Percentiles rank a stretch among this genome's conserved stretches.
phyloP scores from a whole-genome alignment of 2,888 invertebrate species.

The Eulithis testata region DNA sequence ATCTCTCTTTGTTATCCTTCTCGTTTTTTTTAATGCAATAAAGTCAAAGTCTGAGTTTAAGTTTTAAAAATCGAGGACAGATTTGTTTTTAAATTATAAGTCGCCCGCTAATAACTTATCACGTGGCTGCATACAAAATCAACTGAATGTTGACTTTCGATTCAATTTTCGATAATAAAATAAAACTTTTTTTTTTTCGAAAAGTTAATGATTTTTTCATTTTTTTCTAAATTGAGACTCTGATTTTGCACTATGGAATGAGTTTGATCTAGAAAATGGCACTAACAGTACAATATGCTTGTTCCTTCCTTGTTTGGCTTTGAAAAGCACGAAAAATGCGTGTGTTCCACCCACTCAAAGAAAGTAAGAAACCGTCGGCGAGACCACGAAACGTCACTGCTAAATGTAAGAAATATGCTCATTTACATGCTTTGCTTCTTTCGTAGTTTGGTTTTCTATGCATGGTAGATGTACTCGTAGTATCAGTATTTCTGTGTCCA shows the following conservation, averaged over 20 bases:
- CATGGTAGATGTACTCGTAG: neutral
- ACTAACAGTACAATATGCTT: constrained; percentile 21
- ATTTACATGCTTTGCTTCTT: constrained; percentile 15
- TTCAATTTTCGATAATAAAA: too few species aligned
- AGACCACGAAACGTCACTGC: constrained; percentile 6
- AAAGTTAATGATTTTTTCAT: too few species aligned
- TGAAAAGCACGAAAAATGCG: constrained; percentile 48
- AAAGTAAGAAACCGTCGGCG: constrained; percentile 13
- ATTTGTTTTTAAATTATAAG: too few species aligned
- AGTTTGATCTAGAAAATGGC: constrained; percentile 8
- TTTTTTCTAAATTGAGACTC: neutral
- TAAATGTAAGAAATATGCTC: constrained; percentile 14
- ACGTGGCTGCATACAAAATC: too few species aligned
- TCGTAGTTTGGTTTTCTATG: constrained; percentile 14
- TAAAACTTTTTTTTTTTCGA: too few species aligned
- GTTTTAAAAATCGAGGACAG: too few species aligned
- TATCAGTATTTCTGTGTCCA: neutral
- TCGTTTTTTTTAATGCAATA: too few species aligned
- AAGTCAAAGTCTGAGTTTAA: too few species aligned
- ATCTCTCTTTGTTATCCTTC: too few species aligned
- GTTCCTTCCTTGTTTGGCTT: constrained; percentile 31
- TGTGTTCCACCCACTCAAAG: constrained; percentile 29
- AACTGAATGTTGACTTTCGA: too few species aligned
- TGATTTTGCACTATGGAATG: neutral
- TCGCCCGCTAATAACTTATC: too few species aligned